These are phyloP conservation scores for Platycheirus rosarum DNA, from an alignment of 2,888 invertebrate genomes.

Conservation along the genomic window DNA sequence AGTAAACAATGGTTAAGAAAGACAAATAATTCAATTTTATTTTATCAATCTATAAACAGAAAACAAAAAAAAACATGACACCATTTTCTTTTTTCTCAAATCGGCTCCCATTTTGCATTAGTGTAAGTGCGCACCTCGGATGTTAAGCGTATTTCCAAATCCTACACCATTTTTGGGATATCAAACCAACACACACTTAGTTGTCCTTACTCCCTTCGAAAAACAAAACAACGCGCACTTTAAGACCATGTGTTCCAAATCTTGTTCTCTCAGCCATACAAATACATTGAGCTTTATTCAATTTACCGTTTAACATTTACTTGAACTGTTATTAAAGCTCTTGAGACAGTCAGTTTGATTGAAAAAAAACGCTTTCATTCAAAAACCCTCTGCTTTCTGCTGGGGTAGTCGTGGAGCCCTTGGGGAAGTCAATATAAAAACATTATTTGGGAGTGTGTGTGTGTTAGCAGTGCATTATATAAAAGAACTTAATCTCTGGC, in stretches of 20 bases:
- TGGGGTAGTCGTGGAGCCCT: no score
- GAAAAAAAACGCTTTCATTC: conserved; percentile 70
- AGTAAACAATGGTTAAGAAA: no score
- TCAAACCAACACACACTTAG: conserved; percentile 3
- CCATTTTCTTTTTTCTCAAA: conserved; percentile 57
- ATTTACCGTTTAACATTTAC: conserved; percentile 48
- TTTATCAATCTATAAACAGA: not conserved
- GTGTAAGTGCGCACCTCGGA: conserved; percentile 51
- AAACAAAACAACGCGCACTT: conserved; percentile 54
- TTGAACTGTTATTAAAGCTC: conserved; percentile 67
- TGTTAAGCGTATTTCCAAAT: conserved; percentile 1
- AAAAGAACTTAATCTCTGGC: not conserved
- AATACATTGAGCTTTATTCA: conserved; percentile 58
- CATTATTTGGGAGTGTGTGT: not conserved
- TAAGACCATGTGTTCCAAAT: conserved; percentile 56
- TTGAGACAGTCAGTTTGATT: conserved; percentile 52
- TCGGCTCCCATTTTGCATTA: conserved; percentile 35
- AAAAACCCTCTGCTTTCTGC: conserved; percentile 32
- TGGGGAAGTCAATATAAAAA: not conserved
- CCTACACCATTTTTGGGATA: conserved; percentile 7
- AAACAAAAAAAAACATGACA: conserved; percentile 41
- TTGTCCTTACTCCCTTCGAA: conserved; percentile 15
- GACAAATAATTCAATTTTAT: no score
- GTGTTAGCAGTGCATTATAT: not conserved
- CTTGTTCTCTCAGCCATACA: conserved; percentile 19